Base-by-base conservation (phyloP, 2,797 vertebrate species). In the Phrynocephalus vlangalii region DNA sequence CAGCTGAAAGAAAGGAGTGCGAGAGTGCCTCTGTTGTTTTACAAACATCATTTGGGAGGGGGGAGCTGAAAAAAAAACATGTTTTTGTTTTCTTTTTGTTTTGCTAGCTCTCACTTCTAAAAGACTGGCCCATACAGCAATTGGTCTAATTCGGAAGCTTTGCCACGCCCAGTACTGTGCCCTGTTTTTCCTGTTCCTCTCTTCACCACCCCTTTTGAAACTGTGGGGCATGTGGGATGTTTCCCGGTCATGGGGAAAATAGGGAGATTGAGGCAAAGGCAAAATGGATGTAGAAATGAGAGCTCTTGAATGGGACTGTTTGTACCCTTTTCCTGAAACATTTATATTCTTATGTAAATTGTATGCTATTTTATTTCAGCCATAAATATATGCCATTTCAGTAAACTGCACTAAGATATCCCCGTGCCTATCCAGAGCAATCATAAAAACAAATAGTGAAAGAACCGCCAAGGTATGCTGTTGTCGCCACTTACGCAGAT, bases 401-500 rank as follows among this genome's bases (percentile, higher is more conserved):
- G 82, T 91, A 93, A 63, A 90, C 67, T 86, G 63, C 87, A 85
- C 20, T 83, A 56, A 92, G 81, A 88, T 68, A 79, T 93, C 93
- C 88, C 73, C 67, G 20, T 87, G 52, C 77, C 86, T 56, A 90
- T 90, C 86, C 84, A 90, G 84, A 91, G 92, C 88, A 91, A 94
- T 94, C 89, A 93, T 91, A 93, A 92, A 88, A 94, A 90, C 92
- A 93, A 94, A 94, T 87, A 88, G 89, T 90, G 79, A 92, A 90
- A 91, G 94, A 94, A 93, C 92, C 91, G 84, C 89, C 78, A 85
- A 75, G 86, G 66, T 93, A 82, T 92, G 73, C 66, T 92, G 91
- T 91, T 93, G 67, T 89, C 79, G 73, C 92, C 66, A 86, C 10
- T 93, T 94, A 92, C 88, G 83, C 72, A 70, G 30, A 87, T 30